Evolutionary conservation across 2,888 invertebrate species (phyloP), one percentile per base, ranked within the genome.

Genomic region (Pterostichus niger): DNA sequence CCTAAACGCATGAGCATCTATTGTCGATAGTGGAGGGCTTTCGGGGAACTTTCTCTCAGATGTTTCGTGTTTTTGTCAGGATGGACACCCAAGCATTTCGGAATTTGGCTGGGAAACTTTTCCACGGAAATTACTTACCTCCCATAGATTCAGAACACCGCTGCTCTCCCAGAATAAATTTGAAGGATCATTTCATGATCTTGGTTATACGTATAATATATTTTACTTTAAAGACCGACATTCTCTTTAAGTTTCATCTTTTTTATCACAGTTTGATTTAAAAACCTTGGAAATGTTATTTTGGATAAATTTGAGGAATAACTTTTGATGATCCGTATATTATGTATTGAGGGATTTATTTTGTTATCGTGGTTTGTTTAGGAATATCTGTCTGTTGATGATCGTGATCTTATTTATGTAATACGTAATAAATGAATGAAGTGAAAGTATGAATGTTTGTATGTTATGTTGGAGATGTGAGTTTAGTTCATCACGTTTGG

Each of bases 1-100:
- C 71, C 81, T 44, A 73, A 81, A 73, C 81, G 71, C 81, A 73
- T 35, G 17, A 40, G 71, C 11, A 78, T 56, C 68, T 71, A 71
- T 71, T 71, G 68, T 71, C 15, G 44, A 40, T 44, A 71, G 17
- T 15, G 6, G 44, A 71, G 68, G 44, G 44, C 68, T 71, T 71
- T 71, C 46, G 68, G 40, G 44, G 68, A 71, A 71, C 68, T 71
- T 71, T 71, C 68, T 71, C 68, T 71, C 68, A 17, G 44, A 71
- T 44, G 68, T 71, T 61, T 71, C 68, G 15, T 44, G 17, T 71
- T 71, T 71, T 71, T 71, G 44, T 71, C 15, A n/a, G 11, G 44
- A 40, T 13, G 68, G 40, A 71, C 68, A 71, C 68, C 68, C 68
- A 71, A 10, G 68, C 24, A 71, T 71, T 71, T 71, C 13, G 24